Evolutionary conservation across 53 echinoderm and acorn worm species (phyloP).

Genomic region (Arbacia lixula): DNA sequence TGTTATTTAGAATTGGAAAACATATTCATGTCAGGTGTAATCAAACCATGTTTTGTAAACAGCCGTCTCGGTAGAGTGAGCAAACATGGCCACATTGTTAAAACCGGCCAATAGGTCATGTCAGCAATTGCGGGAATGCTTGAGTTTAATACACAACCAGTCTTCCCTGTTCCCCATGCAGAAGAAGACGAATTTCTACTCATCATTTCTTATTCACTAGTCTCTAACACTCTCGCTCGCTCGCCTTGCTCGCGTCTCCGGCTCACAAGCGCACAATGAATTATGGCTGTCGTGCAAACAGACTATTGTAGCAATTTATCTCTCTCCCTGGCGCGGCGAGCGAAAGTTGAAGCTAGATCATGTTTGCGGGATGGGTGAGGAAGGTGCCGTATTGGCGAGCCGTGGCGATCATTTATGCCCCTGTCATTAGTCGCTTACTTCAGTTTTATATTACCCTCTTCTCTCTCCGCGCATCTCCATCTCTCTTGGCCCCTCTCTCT

Average conservation of each 20-base stretch:
- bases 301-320: slow-evolving; percentile 47
- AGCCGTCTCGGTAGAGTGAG: too few relatives aligned
- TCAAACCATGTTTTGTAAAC: too few relatives aligned
- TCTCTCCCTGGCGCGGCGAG: slow-evolving; percentile 42
- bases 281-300: slow-evolving; percentile 48
- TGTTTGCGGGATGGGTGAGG: slow-evolving; percentile 40
- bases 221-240: background rate
- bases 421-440: slow-evolving; percentile 58
- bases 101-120: too few relatives aligned
- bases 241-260: background rate
- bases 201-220: slow-evolving; percentile 11
- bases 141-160: too few relatives aligned
- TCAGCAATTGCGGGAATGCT: too few relatives aligned
- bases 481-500: background rate
- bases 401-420: slow-evolving; percentile 60
- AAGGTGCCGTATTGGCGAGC: slow-evolving; percentile 59
- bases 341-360: slow-evolving; percentile 45
- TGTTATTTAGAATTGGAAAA: too few relatives aligned
- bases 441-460: background rate
- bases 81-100: too few relatives aligned
- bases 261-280: background rate
- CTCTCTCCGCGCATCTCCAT: background rate
- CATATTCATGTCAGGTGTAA: too few relatives aligned
- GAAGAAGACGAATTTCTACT: too few relatives aligned
- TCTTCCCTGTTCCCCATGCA: too few relatives aligned